phyloP scores from a whole-genome alignment of 2,113 vertebrate species.

The Neomonachus schauinslandi region DNA sequence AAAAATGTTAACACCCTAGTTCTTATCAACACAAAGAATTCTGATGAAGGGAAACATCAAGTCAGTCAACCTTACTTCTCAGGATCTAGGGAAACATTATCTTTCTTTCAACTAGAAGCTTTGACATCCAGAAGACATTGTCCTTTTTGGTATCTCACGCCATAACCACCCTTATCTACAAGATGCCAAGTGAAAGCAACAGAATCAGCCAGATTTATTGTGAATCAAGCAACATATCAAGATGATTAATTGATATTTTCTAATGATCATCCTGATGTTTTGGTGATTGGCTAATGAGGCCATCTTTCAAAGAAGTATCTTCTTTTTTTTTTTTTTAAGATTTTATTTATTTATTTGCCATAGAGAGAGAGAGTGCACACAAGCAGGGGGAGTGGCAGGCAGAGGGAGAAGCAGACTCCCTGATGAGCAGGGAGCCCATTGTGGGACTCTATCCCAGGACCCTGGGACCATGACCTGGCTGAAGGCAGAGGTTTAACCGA shows the following conservation, averaged over 20 bases:
- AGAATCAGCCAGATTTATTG: neutral
- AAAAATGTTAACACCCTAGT: neutral
- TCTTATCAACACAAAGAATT: constrained; percentile 14
- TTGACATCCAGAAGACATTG: neutral
- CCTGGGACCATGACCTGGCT: too few species aligned
- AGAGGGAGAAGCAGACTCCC: too few species aligned
- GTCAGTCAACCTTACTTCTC: neutral
- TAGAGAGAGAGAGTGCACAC: too few species aligned
- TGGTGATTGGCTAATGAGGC: neutral
- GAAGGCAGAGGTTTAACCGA: too few species aligned
- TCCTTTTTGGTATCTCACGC: neutral
- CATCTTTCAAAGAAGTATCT: neutral
- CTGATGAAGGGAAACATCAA: neutral
- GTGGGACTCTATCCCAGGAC: too few species aligned
- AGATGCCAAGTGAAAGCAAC: neutral
- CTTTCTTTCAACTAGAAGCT: neutral
- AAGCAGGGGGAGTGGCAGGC: too few species aligned
- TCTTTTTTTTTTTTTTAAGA: too few species aligned
- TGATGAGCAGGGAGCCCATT: too few species aligned
- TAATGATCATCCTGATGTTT: neutral
- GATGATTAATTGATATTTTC: neutral
- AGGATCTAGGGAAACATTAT: neutral
- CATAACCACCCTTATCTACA: neutral
- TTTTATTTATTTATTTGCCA: too few species aligned
- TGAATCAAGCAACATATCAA: neutral